These are phyloP conservation scores for Allygus modestus DNA, from an alignment of 2,888 invertebrate genomes.

Conservation along the genomic window DNA sequence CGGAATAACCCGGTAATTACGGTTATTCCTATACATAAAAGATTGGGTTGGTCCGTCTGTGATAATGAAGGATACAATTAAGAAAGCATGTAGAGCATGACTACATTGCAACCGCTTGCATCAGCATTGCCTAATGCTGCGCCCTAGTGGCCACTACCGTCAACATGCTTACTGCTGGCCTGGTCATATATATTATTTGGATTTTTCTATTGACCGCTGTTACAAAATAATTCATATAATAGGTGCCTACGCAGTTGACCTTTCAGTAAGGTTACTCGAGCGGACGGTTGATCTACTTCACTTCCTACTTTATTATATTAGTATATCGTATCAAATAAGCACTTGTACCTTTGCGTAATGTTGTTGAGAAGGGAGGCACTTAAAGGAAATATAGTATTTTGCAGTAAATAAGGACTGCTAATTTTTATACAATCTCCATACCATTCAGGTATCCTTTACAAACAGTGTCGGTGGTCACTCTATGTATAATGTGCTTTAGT, in stretches of 20 bases:
- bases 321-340: too few relatives aligned
- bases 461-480: too few relatives aligned
- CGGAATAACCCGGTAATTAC: too few relatives aligned
- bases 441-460: too few relatives aligned
- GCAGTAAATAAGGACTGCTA: too few relatives aligned
- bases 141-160: not conserved
- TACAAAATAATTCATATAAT: not conserved
- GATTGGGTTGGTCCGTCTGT: not conserved
- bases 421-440: too few relatives aligned
- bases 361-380: too few relatives aligned
- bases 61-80: constrained; percentile 41
- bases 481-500: too few relatives aligned
- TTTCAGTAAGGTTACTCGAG: not conserved
- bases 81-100: constrained; percentile 39
- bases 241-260: not conserved
- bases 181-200: not conserved
- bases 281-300: not conserved
- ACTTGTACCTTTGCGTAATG: too few relatives aligned
- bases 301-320: not conserved
- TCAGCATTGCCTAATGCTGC: constrained; percentile 14
- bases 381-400: too few relatives aligned
- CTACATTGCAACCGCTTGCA: constrained; percentile 1
- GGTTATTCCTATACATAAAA: constrained; percentile 20
- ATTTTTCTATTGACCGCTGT: not conserved
- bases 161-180: not conserved